These are phyloP conservation scores for Tringa solitaria DNA, from an alignment of 2,113 vertebrate species.

Conservation along the genomic window DNA sequence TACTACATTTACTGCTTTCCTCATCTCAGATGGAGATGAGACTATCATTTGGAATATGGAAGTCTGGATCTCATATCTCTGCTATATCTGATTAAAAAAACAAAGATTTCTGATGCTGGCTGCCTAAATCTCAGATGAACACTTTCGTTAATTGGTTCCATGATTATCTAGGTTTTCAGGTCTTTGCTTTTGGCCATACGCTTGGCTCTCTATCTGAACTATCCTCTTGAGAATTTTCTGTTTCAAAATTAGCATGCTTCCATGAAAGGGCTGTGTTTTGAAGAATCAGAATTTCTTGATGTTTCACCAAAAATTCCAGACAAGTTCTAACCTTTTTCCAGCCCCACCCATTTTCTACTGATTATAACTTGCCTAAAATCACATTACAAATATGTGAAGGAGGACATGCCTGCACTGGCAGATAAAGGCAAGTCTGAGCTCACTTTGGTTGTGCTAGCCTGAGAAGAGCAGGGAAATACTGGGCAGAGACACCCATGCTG, in stretches of 20 bases:
- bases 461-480: background rate
- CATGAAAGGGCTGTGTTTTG: background rate
- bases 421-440: background rate
- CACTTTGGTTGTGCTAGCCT: background rate
- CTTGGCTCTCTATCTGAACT: background rate
- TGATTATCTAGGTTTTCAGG: background rate
- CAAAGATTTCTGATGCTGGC: background rate
- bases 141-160: background rate
- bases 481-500: background rate
- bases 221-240: background rate
- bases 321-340: constrained; percentile 35
- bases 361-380: constrained; percentile 8
- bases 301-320: constrained; percentile 14
- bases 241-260: background rate
- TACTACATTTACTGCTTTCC: background rate
- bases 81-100: background rate
- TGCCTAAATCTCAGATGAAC: background rate
- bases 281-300: background rate
- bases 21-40: background rate
- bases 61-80: background rate
- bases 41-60: background rate
- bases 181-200: background rate
- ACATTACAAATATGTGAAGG: background rate
- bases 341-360: background rate
- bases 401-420: background rate